Base-by-base conservation (phyloP, 1,140 invertebrate species). In the Mizuhopecten yessoensis region DNA sequence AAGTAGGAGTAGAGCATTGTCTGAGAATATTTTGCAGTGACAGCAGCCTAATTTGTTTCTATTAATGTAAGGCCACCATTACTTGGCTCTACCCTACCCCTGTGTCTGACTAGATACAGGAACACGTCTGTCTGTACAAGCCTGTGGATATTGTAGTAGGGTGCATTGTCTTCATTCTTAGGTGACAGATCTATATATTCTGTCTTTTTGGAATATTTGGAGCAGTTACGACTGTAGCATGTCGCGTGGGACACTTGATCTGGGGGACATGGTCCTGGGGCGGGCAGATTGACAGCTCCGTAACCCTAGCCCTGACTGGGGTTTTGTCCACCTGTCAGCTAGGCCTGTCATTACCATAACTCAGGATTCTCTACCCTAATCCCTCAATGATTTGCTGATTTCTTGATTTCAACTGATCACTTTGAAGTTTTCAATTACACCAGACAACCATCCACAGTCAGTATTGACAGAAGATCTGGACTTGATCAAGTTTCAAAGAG, bases 351-450 rank as follows among this genome's bases (percentile, higher is more conserved):
- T 75, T 75, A 75, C n/a, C 57, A 75, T 75, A 75, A 75, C 57
- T n/a, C 29, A 75, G n/a, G 0, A 23, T 75, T 75, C 57, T 75
- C 57, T 5, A 13, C n/a, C 57, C 57, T 29, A 75, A 75, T 29
- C 57, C 57, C 57, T 13, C 57, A 75, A 75, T 75, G 57, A 75
- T 75, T 75, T 75, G 57, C 57, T 75, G 57, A 75, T 75, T 75
- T 75, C 57, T 75, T 75, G 57, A 75, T 75, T 75, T 75, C 57
- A 29, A 75, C 57, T 75, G 57, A 75, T 75, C 57, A n/a, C 57
- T 75, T 75, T 75, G 57, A 75, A 29, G 57, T 75, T 75, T 75
- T 75, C 57, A 75, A 75, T 75, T 75, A 75, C 57, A 75, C 57
- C 23, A 75, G 57, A n/a, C 57, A 75, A 9, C 45, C 45, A 2